Evolutionary conservation across 2,888 invertebrate genomes (phyloP).

Genomic region (Andrena trimmerana): DNA sequence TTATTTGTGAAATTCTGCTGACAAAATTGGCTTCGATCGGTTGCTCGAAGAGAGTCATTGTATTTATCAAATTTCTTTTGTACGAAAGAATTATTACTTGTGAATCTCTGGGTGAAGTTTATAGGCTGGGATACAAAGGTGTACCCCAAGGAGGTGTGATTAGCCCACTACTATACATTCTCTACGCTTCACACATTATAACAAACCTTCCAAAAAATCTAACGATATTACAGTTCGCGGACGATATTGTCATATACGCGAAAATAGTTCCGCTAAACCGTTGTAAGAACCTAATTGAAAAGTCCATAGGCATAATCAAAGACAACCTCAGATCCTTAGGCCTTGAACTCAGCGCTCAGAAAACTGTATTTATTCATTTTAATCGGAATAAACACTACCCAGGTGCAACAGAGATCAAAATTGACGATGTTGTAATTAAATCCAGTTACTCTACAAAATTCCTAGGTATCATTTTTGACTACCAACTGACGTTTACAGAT

Average conservation of each 20-base stretch:
- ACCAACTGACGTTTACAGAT: neutral
- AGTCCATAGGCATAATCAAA: neutral
- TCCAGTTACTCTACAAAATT: neutral
- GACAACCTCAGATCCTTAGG: neutral
- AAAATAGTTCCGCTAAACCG: neutral
- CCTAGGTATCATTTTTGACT: neutral
- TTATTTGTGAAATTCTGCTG: neutral
- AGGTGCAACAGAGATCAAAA: neutral
- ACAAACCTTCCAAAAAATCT: neutral
- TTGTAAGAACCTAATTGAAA: neutral
- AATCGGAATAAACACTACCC: neutral
- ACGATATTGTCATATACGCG: neutral
- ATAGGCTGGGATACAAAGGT: neutral
- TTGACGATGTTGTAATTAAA: neutral
- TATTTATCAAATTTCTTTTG: neutral
- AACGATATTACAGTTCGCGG: neutral
- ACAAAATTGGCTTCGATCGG: neutral
- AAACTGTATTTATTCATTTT: constrained; percentile 5
- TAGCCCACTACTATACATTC: neutral
- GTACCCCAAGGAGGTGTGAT: neutral
- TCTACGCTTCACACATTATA: neutral
- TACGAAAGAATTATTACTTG: neutral
- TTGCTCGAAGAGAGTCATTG: neutral
- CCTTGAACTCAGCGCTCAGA: neutral
- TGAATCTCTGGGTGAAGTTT: neutral